phyloP scores from a whole-genome alignment of 2,113 vertebrate species.

The Phasianus colchicus region DNA sequence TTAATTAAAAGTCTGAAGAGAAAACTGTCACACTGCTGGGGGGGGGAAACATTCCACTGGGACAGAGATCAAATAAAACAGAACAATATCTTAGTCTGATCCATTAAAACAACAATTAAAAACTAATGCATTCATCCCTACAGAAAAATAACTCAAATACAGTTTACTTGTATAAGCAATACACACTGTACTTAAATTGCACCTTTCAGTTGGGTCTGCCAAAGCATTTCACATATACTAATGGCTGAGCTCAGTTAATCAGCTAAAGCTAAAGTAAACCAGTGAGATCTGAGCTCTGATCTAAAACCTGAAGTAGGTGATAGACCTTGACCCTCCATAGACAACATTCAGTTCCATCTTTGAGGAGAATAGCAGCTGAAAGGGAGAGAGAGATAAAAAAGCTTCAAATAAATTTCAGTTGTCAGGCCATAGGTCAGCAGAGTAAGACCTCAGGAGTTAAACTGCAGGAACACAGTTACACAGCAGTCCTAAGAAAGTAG shows the following conservation, averaged over 20 bases:
- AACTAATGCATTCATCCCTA: slow-evolving; percentile 45
- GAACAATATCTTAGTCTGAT: slow-evolving; percentile 71
- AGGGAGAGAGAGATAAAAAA: background rate
- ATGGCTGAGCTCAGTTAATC: slow-evolving; percentile 16
- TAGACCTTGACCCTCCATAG: background rate
- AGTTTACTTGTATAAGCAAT: slow-evolving; percentile 21
- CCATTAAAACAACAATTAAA: slow-evolving; percentile 77
- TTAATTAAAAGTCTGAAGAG: slow-evolving; percentile 73
- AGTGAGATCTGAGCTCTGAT: background rate
- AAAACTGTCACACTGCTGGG: slow-evolving; percentile 66
- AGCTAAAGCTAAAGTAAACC: slow-evolving; percentile 2
- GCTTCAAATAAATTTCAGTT: background rate
- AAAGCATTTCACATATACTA: background rate
- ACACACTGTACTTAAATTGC: background rate
- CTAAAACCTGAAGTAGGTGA: background rate
- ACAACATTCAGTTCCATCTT: background rate
- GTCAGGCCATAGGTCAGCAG: background rate
- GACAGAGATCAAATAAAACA: slow-evolving; percentile 74
- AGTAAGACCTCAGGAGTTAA: slow-evolving; percentile 3
- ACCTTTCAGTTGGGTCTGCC: slow-evolving; percentile 14
- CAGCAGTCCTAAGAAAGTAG: background rate
- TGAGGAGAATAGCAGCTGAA: background rate
- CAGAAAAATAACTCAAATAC: slow-evolving; percentile 41
- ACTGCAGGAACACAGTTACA: background rate
- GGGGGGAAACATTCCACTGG: slow-evolving; percentile 50